phyloP scores from a whole-genome alignment of 1,140 invertebrate genomes.

The Drosophila tani region DNA sequence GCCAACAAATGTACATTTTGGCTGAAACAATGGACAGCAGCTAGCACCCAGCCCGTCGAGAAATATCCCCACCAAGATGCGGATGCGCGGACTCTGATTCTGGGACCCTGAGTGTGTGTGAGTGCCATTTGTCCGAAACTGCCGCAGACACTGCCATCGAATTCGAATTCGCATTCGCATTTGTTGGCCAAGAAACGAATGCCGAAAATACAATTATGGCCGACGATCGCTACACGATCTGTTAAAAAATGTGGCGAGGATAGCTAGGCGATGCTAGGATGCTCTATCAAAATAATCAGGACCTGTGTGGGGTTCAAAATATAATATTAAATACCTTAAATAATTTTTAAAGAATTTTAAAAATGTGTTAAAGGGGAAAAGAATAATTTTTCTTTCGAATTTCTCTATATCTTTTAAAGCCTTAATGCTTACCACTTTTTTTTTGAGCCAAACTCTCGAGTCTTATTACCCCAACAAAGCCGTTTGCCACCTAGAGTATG shows the following conservation, averaged over 20 bases:
- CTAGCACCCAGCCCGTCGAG: background rate
- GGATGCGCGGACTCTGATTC: constrained; percentile 13
- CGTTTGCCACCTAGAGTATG: constrained; percentile 16
- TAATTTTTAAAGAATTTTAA: background rate
- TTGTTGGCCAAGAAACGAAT: constrained; percentile 62
- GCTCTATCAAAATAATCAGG: background rate
- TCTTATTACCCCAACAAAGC: background rate
- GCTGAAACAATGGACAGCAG: constrained; percentile 58
- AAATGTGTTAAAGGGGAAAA: accelerated
- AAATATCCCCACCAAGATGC: constrained; percentile 28
- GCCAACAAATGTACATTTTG: constrained; percentile 44
- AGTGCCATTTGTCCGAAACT: constrained; percentile 71
- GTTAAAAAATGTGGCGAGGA: background rate
- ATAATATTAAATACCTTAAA: background rate
- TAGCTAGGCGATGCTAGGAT: background rate
- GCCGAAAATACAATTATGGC: constrained; percentile 79
- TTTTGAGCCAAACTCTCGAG: background rate
- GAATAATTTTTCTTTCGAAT: accelerated
- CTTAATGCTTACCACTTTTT: background rate
- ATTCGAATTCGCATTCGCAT: constrained; percentile 42
- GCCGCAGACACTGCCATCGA: constrained; percentile 35
- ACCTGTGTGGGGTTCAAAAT: too few species aligned
- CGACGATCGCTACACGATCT: constrained; percentile 71
- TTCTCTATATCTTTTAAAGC: accelerated
- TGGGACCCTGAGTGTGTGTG: constrained; percentile 19